A percentile compares a stretch with the other conserved stretches of the same genome.
Conservation (phyloP, 2,888 invertebrate species). For the Protodeltote pygarga region DNA sequence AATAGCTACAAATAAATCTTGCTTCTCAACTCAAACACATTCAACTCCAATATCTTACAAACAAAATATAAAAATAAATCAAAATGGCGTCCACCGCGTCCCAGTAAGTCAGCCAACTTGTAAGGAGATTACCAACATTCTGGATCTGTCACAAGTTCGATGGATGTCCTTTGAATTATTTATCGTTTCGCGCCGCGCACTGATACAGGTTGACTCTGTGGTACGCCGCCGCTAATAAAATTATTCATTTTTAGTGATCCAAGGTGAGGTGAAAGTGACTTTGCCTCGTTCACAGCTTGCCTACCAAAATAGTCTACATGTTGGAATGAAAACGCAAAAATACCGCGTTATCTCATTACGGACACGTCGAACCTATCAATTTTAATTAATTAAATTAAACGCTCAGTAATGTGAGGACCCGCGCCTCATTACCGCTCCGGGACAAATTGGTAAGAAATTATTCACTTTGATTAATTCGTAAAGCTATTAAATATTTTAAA, state of each 20-base stretch:
- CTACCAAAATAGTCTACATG: too few relatives aligned
- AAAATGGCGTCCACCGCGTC: conserved; percentile 25
- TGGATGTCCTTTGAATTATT: conserved; percentile 46
- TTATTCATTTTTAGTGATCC: conserved; percentile 23
- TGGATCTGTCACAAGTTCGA: conserved; percentile 35
- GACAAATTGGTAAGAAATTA: conserved; percentile 39
- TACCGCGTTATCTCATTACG: not conserved
- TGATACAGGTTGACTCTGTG: conserved; percentile 31
- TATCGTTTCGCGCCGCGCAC: conserved; percentile 27
- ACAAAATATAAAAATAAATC: conserved; percentile 30
- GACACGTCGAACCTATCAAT: conserved; percentile 27
- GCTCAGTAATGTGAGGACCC: conserved; percentile 9
- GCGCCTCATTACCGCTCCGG: conserved; percentile 14
- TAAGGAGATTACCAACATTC: conserved; percentile 46
- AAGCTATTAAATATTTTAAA: too few relatives aligned
- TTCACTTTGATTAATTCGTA: conserved; percentile 16
- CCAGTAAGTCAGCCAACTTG: conserved; percentile 38
- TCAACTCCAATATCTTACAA: not conserved
- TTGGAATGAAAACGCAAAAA: too few relatives aligned
- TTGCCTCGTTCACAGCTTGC: too few relatives aligned
- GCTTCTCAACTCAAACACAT: conserved; percentile 7
- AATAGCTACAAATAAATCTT: too few relatives aligned
- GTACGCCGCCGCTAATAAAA: conserved; percentile 27
- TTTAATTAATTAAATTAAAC: conserved; percentile 49
- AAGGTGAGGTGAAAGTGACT: not conserved